phyloP scores from a whole-genome alignment of 2,113 vertebrate species.

The Penelope pileata region DNA sequence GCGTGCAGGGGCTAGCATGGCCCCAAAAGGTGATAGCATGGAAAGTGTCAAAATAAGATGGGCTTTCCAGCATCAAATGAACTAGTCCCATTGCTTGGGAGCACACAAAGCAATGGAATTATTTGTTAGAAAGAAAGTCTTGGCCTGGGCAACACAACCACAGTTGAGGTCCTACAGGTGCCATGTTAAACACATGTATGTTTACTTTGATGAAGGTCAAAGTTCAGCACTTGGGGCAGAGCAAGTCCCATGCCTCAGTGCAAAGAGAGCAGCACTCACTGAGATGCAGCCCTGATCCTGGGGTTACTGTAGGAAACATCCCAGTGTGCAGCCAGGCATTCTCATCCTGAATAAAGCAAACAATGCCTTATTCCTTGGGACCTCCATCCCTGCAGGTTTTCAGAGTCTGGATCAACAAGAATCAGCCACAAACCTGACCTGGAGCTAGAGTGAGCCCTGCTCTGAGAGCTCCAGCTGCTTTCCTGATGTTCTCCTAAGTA shows the following conservation, averaged over 20 bases:
- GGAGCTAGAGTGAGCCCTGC: background rate
- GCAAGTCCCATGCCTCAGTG: background rate
- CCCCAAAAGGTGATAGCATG: background rate
- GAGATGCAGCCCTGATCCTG: background rate
- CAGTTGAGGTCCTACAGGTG: background rate
- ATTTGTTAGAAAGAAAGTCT: background rate
- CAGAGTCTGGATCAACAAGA: background rate
- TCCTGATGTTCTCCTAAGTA: background rate
- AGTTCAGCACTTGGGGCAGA: background rate
- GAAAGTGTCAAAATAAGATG: accelerated
- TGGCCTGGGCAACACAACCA: background rate
- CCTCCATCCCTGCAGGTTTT: background rate
- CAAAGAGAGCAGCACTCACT: background rate
- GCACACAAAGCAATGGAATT: background rate
- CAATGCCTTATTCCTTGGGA: too few relatives aligned
- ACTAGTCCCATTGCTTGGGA: background rate
- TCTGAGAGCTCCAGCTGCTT: background rate
- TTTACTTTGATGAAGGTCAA: background rate
- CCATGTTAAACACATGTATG: accelerated
- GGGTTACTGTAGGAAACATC: background rate
- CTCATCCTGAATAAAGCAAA: background rate
- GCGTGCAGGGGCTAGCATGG: accelerated
- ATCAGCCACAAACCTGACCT: background rate
- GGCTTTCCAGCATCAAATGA: background rate
- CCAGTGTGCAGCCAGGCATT: background rate